Conservation (phyloP, 1,140 invertebrate genomes). For the Cydia strobilella region DNA sequence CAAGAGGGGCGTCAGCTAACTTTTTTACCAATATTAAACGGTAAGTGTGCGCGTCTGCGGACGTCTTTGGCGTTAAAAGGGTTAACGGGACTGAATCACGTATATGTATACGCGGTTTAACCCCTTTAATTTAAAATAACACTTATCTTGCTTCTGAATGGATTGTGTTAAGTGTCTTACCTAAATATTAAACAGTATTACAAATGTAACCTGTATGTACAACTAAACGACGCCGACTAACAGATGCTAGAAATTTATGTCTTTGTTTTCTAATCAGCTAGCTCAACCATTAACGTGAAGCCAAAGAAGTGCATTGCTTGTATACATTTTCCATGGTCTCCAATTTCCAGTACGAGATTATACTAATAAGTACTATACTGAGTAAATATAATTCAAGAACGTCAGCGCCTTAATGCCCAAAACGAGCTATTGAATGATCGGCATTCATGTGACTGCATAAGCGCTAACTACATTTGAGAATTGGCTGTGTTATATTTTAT, state of each 20-base stretch:
- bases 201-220: neutral
- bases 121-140: neutral
- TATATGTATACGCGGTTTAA: neutral
- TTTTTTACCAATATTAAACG: too few species aligned
- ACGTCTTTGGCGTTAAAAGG: too few species aligned
- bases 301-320: neutral
- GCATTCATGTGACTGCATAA: neutral
- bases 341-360: too few species aligned
- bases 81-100: neutral
- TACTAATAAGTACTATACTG: neutral
- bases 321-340: neutral
- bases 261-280: neutral
- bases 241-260: neutral
- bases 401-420: neutral
- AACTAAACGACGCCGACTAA: neutral
- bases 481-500: conserved; percentile 6
- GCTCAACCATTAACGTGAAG: neutral
- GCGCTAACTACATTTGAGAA: neutral
- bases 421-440: neutral
- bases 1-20: too few species aligned
- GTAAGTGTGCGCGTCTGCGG: too few species aligned
- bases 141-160: neutral
- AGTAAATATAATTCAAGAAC: neutral
- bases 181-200: neutral
- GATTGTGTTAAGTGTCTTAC: neutral